phyloP scores from a whole-genome alignment of 2,113 vertebrate species.

The Cephalopholis sonnerati region DNA sequence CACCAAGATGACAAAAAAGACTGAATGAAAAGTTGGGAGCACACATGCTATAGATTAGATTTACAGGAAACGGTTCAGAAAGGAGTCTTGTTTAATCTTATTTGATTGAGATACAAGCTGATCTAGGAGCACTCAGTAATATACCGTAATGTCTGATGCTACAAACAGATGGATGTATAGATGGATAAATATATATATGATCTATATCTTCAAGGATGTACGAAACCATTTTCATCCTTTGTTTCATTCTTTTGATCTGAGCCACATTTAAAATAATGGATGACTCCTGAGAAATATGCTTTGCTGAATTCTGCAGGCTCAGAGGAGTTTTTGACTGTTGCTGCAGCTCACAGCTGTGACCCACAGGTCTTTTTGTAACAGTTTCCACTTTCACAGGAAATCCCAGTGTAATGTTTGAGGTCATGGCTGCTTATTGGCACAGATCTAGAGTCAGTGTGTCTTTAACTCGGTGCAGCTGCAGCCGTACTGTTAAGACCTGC shows the following conservation, averaged over 20 bases:
- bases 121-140: no score
- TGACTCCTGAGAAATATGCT: constrained; percentile 1
- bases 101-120: neutral
- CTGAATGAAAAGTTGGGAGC: neutral
- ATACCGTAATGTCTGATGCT: no score
- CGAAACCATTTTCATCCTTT: no score
- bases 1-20: neutral
- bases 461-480: neutral
- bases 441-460: constrained; percentile 23
- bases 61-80: constrained; percentile 11
- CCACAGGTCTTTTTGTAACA: constrained; percentile 35
- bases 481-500: neutral
- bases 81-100: neutral
- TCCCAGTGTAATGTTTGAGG: constrained; percentile 23
- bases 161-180: no score
- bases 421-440: constrained; percentile 44
- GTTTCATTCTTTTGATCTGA: neutral
- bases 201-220: no score
- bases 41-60: neutral
- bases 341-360: constrained; percentile 44
- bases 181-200: no score
- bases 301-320: constrained; percentile 14
- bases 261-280: constrained; percentile 5
- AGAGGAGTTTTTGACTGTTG: constrained; percentile 7
- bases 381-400: constrained; percentile 35